Percentiles rank a stretch among this genome's conserved stretches.
Evolutionary conservation across 2,888 invertebrate species (phyloP).

Genomic region (Aleiodes testaceus): DNA sequence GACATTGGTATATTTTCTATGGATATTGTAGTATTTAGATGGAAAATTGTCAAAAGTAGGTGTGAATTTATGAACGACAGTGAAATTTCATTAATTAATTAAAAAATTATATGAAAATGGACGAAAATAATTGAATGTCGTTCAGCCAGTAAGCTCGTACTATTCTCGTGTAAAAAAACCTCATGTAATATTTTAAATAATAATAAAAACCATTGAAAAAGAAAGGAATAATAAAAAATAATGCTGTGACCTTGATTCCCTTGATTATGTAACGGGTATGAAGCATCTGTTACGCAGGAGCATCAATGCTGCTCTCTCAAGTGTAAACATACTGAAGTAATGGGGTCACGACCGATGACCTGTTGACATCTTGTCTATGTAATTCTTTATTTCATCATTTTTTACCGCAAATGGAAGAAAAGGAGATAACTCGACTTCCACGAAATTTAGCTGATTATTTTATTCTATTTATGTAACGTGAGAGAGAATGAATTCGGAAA

Average conservation of each 20-base stretch:
- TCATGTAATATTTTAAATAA: not conserved
- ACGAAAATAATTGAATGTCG: too few species aligned
- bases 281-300: slow-evolving; percentile 17
- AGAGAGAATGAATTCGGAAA: not conserved
- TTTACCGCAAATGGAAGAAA: not conserved
- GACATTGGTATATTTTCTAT: slow-evolving; percentile 22
- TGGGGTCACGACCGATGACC: slow-evolving; percentile 20
- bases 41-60: not conserved
- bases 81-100: too few species aligned
- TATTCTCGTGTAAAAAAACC: not conserved
- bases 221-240: not conserved
- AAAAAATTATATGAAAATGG: too few species aligned
- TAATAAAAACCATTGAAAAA: not conserved
- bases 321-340: slow-evolving; percentile 9
- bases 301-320: not conserved
- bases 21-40: not conserved
- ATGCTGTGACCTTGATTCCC: not conserved
- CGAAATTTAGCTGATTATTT: not conserved
- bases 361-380: slow-evolving; percentile 11
- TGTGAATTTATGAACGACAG: slow-evolving; percentile 4
- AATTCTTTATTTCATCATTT: not conserved
- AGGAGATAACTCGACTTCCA: not conserved
- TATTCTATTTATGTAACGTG: not conserved
- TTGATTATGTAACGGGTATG: not conserved
- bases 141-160: too few species aligned